Conservation (phyloP, 2,113 vertebrate species). For the Bucco capensis region DNA sequence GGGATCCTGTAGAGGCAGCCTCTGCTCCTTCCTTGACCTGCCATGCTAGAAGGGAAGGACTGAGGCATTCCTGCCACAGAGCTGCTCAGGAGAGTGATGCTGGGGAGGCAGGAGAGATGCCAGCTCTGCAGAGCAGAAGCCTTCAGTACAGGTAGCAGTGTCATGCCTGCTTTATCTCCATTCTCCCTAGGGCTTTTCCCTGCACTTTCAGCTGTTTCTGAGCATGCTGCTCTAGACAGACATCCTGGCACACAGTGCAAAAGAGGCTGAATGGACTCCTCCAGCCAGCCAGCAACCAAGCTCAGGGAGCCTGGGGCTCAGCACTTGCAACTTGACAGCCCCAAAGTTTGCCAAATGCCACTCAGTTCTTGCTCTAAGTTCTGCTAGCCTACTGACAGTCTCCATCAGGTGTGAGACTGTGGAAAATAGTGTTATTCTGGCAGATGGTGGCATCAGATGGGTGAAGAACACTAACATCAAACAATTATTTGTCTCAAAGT, state of each 20-base stretch:
- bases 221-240: background rate
- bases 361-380: background rate
- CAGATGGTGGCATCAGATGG: background rate
- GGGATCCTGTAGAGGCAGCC: background rate
- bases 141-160: background rate
- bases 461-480: background rate
- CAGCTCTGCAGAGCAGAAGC: background rate
- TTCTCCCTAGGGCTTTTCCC: background rate
- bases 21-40: background rate
- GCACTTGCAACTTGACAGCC: background rate
- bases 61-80: background rate
- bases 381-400: background rate
- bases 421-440: background rate
- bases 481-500: background rate
- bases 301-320: background rate
- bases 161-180: fast-evolving
- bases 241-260: background rate
- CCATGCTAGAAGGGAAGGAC: background rate
- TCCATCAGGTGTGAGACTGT: background rate
- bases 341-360: background rate
- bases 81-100: background rate
- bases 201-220: background rate
- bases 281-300: background rate
- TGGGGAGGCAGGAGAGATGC: background rate
- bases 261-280: background rate